Conservation (phyloP, 2,888 invertebrate species). For the Nysson spinosus region DNA sequence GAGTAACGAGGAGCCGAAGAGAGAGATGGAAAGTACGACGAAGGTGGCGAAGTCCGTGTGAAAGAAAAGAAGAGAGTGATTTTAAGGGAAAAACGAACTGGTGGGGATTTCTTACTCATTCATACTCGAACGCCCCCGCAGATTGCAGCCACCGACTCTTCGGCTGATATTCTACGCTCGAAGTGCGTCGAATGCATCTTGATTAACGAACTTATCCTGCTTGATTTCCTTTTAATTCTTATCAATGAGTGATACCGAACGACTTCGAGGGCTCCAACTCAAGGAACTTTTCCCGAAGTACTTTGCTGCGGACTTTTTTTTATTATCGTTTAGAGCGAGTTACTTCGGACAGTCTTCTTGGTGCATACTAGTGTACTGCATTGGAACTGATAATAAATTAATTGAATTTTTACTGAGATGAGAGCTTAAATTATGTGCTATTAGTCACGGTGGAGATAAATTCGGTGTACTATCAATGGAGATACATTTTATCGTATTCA, state of each 20-base stretch:
- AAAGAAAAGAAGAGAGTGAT: slow-evolving; percentile 21
- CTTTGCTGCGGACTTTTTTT: no score
- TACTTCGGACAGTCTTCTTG: no score
- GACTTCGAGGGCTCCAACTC: no score
- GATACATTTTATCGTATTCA: no score
- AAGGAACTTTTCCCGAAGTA: not conserved
- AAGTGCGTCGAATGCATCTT: slow-evolving; percentile 36
- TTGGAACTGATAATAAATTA: no score
- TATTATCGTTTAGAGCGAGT: no score
- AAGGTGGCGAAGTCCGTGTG: no score
- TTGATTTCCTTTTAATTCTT: not conserved
- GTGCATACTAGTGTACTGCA: no score
- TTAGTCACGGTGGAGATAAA: no score
- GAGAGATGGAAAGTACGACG: not conserved
- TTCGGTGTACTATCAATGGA: no score
- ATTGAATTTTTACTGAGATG: no score
- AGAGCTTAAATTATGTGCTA: no score
- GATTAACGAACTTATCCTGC: slow-evolving; percentile 44
- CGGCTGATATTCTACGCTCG: slow-evolving; percentile 20
- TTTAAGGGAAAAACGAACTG: slow-evolving; percentile 26
- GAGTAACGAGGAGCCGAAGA: slow-evolving; percentile 1
- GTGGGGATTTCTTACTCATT: slow-evolving; percentile 70
- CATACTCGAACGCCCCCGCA: slow-evolving; percentile 67
- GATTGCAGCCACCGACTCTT: slow-evolving; percentile 46
- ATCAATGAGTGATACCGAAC: not conserved